These are phyloP conservation scores for Anabas testudineus DNA, from an alignment of 2,797 vertebrate genomes.

Conservation along the genomic window DNA sequence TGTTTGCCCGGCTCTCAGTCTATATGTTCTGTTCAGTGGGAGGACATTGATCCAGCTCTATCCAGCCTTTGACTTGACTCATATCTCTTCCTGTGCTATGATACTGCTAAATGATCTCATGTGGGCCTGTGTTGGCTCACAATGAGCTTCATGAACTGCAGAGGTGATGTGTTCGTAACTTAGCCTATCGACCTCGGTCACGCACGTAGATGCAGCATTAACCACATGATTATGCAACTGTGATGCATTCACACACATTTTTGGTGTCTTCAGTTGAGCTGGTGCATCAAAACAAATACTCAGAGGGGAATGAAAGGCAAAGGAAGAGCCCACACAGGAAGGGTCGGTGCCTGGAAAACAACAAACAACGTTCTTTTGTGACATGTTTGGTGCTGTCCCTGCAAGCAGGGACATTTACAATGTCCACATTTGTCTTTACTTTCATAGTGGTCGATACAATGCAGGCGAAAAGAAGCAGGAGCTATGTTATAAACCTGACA, in stretches of 20 bases:
- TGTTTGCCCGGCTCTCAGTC: constrained; percentile 38
- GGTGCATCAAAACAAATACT: neutral
- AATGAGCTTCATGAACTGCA: constrained; percentile 37
- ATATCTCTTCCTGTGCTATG: constrained; percentile 50
- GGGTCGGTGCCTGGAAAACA: neutral
- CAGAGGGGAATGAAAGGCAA: neutral
- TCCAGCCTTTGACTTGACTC: constrained; percentile 37
- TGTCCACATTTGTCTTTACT: constrained; percentile 33
- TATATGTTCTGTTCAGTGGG: constrained; percentile 30
- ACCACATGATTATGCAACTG: neutral
- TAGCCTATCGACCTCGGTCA: constrained; percentile 24
- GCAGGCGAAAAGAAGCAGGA: constrained; percentile 1
- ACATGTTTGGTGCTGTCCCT: neutral
- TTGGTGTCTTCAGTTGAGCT: neutral
- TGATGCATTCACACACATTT: neutral
- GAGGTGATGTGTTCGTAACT: constrained; percentile 38
- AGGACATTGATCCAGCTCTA: constrained; percentile 55
- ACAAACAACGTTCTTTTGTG: constrained; percentile 5
- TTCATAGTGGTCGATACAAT: constrained; percentile 12
- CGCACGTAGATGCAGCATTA: neutral
- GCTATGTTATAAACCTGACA: constrained; percentile 40
- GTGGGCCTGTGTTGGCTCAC: constrained; percentile 31
- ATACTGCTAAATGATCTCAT: constrained; percentile 43
- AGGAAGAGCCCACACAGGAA: neutral
- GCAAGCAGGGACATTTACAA: constrained; percentile 15